Conservation (phyloP, 2,797 vertebrate genomes). For the Arrhamphus sclerolepis region DNA sequence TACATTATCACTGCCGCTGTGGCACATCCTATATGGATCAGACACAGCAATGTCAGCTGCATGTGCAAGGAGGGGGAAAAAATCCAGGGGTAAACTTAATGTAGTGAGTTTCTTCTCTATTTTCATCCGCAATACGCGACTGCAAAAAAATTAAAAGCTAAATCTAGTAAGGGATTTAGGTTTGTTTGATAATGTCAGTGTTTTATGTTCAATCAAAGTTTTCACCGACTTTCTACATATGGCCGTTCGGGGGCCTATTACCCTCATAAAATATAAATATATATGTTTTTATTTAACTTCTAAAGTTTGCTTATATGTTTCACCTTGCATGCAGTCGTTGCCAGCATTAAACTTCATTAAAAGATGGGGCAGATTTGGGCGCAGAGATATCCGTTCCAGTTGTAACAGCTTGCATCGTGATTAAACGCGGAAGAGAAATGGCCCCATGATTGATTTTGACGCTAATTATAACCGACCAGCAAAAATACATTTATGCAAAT, state of each 20-base stretch:
- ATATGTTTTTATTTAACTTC: too few relatives aligned
- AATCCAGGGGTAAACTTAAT: neutral
- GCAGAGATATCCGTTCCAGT: conserved; percentile 83
- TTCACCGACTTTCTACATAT: conserved; percentile 50
- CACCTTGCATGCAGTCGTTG: conserved; percentile 66
- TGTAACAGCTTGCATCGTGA: conserved; percentile 92
- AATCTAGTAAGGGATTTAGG: conserved; percentile 33
- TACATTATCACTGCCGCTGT: conserved; percentile 75
- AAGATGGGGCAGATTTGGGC: conserved; percentile 81
- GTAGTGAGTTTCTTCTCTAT: neutral
- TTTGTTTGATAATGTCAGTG: conserved; percentile 16
- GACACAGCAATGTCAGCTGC: too few relatives aligned
- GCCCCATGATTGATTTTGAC: conserved; percentile 94
- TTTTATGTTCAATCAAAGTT: neutral
- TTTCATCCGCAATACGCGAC: too few relatives aligned
- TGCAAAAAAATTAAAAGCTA: neutral
- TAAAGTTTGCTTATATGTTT: conserved; percentile 64
- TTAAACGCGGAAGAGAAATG: conserved; percentile 93
- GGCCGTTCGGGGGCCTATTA: conserved; percentile 47
- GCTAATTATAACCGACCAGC: conserved; percentile 92
- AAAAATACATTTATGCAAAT: conserved; percentile 97
- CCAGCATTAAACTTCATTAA: conserved; percentile 77
- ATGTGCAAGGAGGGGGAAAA: neutral
- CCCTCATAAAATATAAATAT: too few relatives aligned
- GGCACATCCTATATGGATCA: conserved; percentile 11